Conservation (phyloP, 2,888 invertebrate genomes). For the Dilophus febrilis region DNA sequence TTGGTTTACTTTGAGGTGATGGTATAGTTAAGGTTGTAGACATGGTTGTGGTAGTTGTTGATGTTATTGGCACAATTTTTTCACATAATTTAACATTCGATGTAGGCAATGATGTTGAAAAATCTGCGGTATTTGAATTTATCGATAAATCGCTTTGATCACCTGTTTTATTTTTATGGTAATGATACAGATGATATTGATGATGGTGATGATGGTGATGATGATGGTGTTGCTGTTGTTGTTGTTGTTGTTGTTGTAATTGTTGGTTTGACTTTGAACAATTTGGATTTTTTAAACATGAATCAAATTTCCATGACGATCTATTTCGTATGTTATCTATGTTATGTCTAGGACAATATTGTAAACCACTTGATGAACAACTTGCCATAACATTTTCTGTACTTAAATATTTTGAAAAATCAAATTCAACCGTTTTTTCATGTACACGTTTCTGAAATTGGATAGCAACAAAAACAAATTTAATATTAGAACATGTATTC, state of each 20-base stretch:
- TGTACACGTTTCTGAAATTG: conserved; percentile 17
- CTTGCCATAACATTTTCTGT: conserved; percentile 20
- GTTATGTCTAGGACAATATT: background rate
- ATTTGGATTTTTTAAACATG: background rate
- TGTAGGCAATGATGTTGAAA: too few relatives aligned
- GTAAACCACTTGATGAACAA: background rate
- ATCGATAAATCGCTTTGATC: too few relatives aligned
- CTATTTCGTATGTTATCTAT: background rate
- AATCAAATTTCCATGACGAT: background rate
- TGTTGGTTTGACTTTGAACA: conserved; percentile 7
- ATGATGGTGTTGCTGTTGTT: background rate
- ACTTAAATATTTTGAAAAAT: conserved; percentile 30
- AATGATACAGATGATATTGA: too few relatives aligned
- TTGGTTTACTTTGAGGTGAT: conserved; percentile 1
- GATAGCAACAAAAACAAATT: background rate
- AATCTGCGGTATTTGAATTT: too few relatives aligned
- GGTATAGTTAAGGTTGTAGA: too few relatives aligned
- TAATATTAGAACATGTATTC: too few relatives aligned
- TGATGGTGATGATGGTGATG: background rate
- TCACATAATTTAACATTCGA: background rate
- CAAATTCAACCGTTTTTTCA: conserved; percentile 31
- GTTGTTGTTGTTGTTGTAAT: conserved; percentile 13
- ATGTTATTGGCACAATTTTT: background rate
- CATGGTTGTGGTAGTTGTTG: too few relatives aligned
- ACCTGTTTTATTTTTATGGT: too few relatives aligned